Evolutionary conservation across 1,140 invertebrate genomes (phyloP), one percentile per base, ranked within the genome.

Genomic region (Mizuhopecten yessoensis): DNA sequence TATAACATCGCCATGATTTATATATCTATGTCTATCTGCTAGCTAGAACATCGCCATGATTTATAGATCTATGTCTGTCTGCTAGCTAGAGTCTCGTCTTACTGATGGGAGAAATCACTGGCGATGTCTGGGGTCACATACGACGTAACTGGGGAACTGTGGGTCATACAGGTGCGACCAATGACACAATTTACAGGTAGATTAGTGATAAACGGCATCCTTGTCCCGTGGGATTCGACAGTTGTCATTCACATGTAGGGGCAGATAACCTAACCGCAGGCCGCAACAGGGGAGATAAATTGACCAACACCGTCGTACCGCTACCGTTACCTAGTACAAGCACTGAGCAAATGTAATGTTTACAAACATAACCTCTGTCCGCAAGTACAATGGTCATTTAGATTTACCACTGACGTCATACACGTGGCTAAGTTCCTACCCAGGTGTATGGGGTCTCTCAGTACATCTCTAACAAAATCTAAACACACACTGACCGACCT

Each of bases 401-500:
- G n/a, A 29, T 29, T 75, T 75, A 75, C 57, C 11, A 29, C 29
- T 75, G 57, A 75, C 57, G 57, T 75, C 57, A 75, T n/a, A n/a
- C n/a, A n/a, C n/a, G 2, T 1, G n/a, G 9, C 29, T 75, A 75
- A 17, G 29, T 75, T 75, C 9, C 23, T 29, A 75, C n/a, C n/a
- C 45, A 20, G 45, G 45, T 9, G 2, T 20, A 2, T n/a, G 57
- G 11, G 57, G 57, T 75, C 23, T 5, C 11, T 75, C 57, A n/a
- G 57, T 75, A 75, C n/a, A 3, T n/a, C 23, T 75, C n/a, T 11
- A 29, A 29, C 57, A 75, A 49, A 75, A 75, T 17, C 57, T 29
- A 75, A 75, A 75, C 57, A 75, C 29, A n/a, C 57, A 75, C 57
- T 75, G 57, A n/a, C 45, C 45, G 45, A 57, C 57, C 57, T 75